A percentile compares a stretch with the other conserved stretches of the same genome.
Evolutionary conservation across 2,888 invertebrate genomes (phyloP).

Genomic region (Sinodicranocentrus sp.): DNA sequence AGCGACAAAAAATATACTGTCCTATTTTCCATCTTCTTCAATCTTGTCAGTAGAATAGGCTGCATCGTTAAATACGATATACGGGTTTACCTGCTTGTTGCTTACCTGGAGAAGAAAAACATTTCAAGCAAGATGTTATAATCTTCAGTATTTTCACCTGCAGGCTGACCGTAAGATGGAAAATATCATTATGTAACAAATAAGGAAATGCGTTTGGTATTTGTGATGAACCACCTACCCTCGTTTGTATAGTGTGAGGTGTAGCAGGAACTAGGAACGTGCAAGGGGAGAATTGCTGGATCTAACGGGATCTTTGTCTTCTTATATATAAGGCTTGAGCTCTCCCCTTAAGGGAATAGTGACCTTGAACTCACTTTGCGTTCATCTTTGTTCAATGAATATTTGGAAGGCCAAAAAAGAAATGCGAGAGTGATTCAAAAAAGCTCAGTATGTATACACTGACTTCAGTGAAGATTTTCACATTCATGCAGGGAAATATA

Average conservation of each 20-base stretch:
- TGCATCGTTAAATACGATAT: too few species aligned
- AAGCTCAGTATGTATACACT: too few species aligned
- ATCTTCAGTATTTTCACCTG: background rate
- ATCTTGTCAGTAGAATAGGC: too few species aligned
- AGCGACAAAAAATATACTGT: too few species aligned
- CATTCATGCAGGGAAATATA: too few species aligned
- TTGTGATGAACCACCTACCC: background rate
- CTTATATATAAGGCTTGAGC: background rate
- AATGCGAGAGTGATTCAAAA: too few species aligned
- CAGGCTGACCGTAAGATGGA: background rate
- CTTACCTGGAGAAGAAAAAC: constrained; percentile 1
- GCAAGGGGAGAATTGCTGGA: constrained; percentile 50
- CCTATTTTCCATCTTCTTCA: too few species aligned
- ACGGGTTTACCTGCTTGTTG: background rate
- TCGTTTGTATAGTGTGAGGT: background rate
- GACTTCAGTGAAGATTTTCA: too few species aligned
- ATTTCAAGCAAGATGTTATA: background rate
- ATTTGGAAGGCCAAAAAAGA: too few species aligned
- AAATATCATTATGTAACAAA: constrained; percentile 13
- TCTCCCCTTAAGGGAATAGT: constrained; percentile 44
- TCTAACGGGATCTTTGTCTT: constrained; percentile 52
- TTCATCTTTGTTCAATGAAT: background rate
- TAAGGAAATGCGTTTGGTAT: constrained; percentile 9
- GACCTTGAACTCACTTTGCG: constrained; percentile 66
- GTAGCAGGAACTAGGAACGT: too few species aligned